Conservation (phyloP, 2,113 vertebrate genomes). For the Mixornis gularis region DNA sequence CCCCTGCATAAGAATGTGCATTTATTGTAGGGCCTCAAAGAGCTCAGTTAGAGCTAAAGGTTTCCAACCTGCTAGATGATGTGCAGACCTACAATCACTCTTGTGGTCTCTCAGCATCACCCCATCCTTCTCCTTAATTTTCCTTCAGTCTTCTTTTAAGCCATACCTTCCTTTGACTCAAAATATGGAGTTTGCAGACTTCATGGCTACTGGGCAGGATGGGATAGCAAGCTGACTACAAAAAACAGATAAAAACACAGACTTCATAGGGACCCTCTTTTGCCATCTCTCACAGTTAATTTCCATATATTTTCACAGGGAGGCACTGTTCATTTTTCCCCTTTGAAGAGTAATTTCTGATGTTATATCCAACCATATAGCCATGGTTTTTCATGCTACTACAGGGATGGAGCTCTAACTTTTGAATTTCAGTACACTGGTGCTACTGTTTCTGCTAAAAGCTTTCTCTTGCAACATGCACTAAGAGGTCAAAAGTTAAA, state of each 20-base stretch:
- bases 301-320: not conserved
- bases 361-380: not conserved
- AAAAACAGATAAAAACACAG: not conserved
- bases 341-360: not conserved
- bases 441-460: constrained; percentile 13
- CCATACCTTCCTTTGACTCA: not conserved
- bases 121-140: not conserved
- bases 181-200: not conserved
- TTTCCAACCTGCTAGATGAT: not conserved
- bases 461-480: not conserved
- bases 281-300: not conserved
- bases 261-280: not conserved
- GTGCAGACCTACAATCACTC: not conserved
- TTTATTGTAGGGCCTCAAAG: not conserved
- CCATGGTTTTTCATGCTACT: not conserved
- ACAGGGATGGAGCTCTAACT: not conserved
- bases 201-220: not conserved
- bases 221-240: not conserved
- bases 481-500: constrained; percentile 35
- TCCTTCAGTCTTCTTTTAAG: not conserved
- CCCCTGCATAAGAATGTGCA: not conserved
- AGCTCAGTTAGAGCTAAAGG: not conserved
- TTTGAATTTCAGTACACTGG: not conserved
- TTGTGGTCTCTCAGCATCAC: not conserved
- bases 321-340: not conserved